Evolutionary conservation across 1,140 invertebrate genomes (phyloP).

Genomic region (Aethina tumida): DNA sequence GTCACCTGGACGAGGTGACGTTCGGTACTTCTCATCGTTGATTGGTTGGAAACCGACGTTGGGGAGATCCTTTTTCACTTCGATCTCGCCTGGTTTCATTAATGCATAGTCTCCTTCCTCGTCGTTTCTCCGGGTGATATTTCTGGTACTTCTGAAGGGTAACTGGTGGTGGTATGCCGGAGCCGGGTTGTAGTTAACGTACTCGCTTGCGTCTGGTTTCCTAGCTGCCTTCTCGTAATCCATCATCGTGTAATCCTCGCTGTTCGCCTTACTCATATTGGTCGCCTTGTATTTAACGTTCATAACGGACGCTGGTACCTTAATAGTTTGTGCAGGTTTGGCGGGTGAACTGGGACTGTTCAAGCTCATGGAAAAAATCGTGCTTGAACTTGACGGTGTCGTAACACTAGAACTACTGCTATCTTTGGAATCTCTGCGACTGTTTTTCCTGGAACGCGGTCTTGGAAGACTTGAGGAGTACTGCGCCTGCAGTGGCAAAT

Average conservation of each 20-base stretch:
- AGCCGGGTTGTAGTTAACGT: slow-evolving; percentile 32
- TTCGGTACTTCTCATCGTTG: slow-evolving; percentile 17
- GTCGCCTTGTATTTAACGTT: slow-evolving; percentile 20
- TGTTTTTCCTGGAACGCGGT: slow-evolving; percentile 25
- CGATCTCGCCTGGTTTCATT: slow-evolving; percentile 26
- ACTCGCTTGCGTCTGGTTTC: slow-evolving; percentile 25
- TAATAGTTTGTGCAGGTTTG: slow-evolving; percentile 30
- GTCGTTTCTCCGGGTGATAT: not conserved
- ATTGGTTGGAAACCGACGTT: slow-evolving; percentile 23
- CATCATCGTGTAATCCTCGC: slow-evolving; percentile 29
- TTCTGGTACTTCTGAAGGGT: too few relatives aligned
- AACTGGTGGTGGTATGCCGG: too few relatives aligned
- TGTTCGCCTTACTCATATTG: slow-evolving; percentile 9
- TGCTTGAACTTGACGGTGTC: slow-evolving; percentile 44
- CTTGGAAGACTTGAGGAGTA: slow-evolving; percentile 31
- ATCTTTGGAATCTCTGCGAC: slow-evolving; percentile 34
- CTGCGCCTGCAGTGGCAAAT: slow-evolving; percentile 28
- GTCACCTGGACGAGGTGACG: slow-evolving; percentile 12
- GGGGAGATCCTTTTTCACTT: slow-evolving; percentile 1
- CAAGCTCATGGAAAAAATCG: slow-evolving; percentile 49
- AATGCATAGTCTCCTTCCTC: slow-evolving; percentile 32
- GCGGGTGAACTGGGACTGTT: slow-evolving; percentile 49
- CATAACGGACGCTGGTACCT: slow-evolving; percentile 22
- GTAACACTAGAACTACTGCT: slow-evolving; percentile 38
- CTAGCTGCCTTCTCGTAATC: slow-evolving; percentile 19